Evolutionary conservation across 1,140 invertebrate species (phyloP).

Genomic region (Drosophila persimilis): DNA sequence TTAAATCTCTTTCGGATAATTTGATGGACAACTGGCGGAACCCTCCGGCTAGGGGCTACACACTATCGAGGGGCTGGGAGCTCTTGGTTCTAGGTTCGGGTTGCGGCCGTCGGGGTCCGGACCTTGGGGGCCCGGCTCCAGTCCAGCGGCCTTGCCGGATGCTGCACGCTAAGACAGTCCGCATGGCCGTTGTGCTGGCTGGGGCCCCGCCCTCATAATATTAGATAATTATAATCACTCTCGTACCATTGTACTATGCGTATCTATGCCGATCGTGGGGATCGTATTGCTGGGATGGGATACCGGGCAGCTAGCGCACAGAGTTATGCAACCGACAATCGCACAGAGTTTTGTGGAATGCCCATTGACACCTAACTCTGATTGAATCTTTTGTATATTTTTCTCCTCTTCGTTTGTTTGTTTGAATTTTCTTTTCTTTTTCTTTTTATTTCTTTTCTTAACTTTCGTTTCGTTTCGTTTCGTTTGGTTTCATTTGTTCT

Average conservation of each 20-base stretch:
- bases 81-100: slow-evolving; percentile 1
- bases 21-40: slow-evolving; percentile 17
- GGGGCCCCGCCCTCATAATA: slow-evolving; percentile 36
- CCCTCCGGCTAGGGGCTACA: slow-evolving; percentile 43
- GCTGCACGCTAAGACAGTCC: slow-evolving; percentile 62
- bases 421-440: slow-evolving; percentile 37
- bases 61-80: slow-evolving; percentile 36
- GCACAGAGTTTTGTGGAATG: slow-evolving; percentile 75
- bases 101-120: slow-evolving; percentile 24
- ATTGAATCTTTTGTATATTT: slow-evolving; percentile 66
- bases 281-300: slow-evolving; percentile 15
- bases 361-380: slow-evolving; percentile 82
- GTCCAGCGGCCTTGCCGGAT: slow-evolving; percentile 61
- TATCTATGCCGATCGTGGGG: neutral
- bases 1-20: slow-evolving; percentile 3
- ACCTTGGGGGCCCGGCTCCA: slow-evolving; percentile 19
- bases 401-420: slow-evolving; percentile 23
- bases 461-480: slow-evolving; percentile 25
- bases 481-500: neutral
- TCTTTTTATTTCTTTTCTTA: slow-evolving; percentile 9
- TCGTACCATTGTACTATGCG: too few species aligned
- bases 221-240: neutral
- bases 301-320: slow-evolving; percentile 75
- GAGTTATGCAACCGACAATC: slow-evolving; percentile 82
- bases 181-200: slow-evolving; percentile 61